Conservation (phyloP, 2,797 vertebrate genomes). For the Botia kubotai region DNA sequence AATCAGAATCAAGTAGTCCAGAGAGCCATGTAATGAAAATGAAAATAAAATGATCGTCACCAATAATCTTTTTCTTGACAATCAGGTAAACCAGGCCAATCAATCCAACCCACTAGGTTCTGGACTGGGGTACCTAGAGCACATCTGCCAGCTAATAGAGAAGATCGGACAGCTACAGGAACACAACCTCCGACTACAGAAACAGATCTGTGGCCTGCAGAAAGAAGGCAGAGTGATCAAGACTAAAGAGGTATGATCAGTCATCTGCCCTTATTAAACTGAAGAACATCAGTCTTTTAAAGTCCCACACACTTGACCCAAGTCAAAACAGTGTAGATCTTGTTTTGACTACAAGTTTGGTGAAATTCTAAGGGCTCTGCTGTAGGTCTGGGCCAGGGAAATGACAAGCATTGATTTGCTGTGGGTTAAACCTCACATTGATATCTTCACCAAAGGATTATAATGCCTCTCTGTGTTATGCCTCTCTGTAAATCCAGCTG, state of each 20-base stretch:
- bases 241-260: conserved; percentile 80
- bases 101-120: conserved; percentile 76
- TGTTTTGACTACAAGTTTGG: neutral
- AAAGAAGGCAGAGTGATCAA: conserved; percentile 76
- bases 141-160: conserved; percentile 89
- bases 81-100: conserved; percentile 77
- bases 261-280: neutral
- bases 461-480: conserved; percentile 36
- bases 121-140: conserved; percentile 86
- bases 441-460: conserved; percentile 20
- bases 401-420: conserved; percentile 32
- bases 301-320: neutral
- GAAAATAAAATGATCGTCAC: no score
- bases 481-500: conserved; percentile 36
- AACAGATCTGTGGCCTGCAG: conserved; percentile 81
- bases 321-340: neutral
- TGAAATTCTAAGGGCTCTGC: conserved; percentile 2
- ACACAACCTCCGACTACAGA: conserved; percentile 83
- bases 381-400: conserved; percentile 10
- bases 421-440: conserved; percentile 27
- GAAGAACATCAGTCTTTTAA: neutral
- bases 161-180: conserved; percentile 90
- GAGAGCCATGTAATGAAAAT: neutral
- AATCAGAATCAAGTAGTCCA: no score
- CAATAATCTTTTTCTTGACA: conserved; percentile 16